These are phyloP conservation scores for Hydrozoanthus gracilis DNA, from an alignment of 92 coral and sea anemone species.

Conservation along the genomic window DNA sequence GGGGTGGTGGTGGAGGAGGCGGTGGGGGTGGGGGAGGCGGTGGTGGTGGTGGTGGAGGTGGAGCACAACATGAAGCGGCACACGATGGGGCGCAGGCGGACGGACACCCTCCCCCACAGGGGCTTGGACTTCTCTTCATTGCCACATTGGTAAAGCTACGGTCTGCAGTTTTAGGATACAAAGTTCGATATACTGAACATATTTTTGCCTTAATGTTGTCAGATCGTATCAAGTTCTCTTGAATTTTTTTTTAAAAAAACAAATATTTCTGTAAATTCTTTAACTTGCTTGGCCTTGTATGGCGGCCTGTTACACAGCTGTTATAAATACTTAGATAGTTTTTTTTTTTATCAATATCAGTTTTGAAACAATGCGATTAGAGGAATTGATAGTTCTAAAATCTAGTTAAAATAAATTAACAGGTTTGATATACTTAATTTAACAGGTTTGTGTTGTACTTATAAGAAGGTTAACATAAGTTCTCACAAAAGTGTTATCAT, in stretches of 20 bases:
- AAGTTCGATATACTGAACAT: not conserved
- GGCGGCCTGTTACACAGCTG: too few species aligned
- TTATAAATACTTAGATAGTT: too few species aligned
- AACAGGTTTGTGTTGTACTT: too few species aligned
- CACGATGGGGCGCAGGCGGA: conserved; percentile 71
- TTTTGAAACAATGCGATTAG: too few species aligned
- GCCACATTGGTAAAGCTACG: conserved; percentile 14
- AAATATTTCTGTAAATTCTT: too few species aligned
- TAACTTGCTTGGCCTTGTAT: too few species aligned
- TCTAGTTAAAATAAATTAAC: too few species aligned
- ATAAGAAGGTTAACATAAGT: too few species aligned
- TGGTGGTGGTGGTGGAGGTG: conserved; percentile 85
- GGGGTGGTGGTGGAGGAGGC: conserved; percentile 52
- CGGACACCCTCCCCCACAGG: conserved; percentile 68
- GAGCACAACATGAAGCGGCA: conserved; percentile 75
- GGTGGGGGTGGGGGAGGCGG: conserved; percentile 69
- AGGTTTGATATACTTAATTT: too few species aligned
- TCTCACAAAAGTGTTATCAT: not conserved
- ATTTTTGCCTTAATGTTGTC: not conserved
- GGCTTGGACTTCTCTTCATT: conserved; percentile 61
- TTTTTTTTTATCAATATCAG: too few species aligned
- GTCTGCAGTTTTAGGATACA: not conserved
- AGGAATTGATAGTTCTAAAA: too few species aligned
- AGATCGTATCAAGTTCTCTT: not conserved
- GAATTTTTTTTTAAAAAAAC: not conserved